phyloP scores from a whole-genome alignment of 1,140 invertebrate species.

The Ceratosolen fusciceps region DNA sequence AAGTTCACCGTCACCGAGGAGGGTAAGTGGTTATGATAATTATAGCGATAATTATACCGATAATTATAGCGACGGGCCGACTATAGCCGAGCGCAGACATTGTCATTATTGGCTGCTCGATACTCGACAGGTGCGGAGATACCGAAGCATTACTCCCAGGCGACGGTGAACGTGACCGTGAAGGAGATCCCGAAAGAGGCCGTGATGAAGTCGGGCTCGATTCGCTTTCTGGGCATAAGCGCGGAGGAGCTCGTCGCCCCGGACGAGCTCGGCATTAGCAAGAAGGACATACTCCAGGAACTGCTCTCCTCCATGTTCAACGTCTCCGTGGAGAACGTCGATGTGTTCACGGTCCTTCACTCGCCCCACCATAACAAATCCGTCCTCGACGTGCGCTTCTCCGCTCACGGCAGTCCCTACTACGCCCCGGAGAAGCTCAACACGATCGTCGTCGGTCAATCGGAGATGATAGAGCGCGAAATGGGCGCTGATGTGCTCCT shows the following conservation, averaged over 20 bases:
- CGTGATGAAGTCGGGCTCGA: slow-evolving; percentile 90
- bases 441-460: slow-evolving; percentile 79
- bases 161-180: slow-evolving; percentile 86
- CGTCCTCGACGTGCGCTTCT: slow-evolving; percentile 87
- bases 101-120: no score
- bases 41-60: no score
- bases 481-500: slow-evolving; percentile 83
- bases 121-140: slow-evolving; percentile 30
- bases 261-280: slow-evolving; percentile 76
- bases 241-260: slow-evolving; percentile 87
- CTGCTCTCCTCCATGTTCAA: slow-evolving; percentile 82
- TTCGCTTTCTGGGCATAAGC: slow-evolving; percentile 84
- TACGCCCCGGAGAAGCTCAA: slow-evolving; percentile 89
- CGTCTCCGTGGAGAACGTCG: slow-evolving; percentile 85
- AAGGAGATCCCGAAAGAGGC: slow-evolving; percentile 91
- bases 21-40: slow-evolving; percentile 52
- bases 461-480: slow-evolving; percentile 78
- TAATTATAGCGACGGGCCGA: no score
- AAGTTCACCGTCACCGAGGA: slow-evolving; percentile 82
- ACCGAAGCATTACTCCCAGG: slow-evolving; percentile 77
- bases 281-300: slow-evolving; percentile 78
- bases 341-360: slow-evolving; percentile 90
- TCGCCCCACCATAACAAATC: slow-evolving; percentile 75
- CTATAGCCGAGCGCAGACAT: no score
- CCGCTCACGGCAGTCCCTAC: slow-evolving; percentile 93